Evolutionary conservation across 2,888 invertebrate genomes (phyloP).

Genomic region (Chrysotoxum bicinctum): DNA sequence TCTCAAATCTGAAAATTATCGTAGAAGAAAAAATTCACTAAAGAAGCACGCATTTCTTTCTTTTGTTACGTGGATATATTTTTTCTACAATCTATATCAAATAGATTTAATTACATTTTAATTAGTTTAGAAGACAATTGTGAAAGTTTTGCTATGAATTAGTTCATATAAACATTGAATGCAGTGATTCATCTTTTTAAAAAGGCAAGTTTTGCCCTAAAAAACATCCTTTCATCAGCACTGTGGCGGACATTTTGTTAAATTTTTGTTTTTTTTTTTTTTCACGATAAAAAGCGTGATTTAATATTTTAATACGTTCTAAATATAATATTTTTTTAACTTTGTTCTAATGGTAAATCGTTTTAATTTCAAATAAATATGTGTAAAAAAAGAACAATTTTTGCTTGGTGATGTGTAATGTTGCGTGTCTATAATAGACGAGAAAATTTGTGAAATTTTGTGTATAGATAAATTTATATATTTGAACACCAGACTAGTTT

Average conservation of each 20-base stretch:
- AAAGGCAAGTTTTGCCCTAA: slow-evolving; percentile 50
- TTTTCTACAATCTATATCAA: not conserved
- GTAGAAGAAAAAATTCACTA: slow-evolving; percentile 25
- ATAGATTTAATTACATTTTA: not conserved
- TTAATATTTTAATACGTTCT: not conserved
- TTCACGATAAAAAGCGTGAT: slow-evolving; percentile 22
- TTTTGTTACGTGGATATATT: slow-evolving; percentile 57
- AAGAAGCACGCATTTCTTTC: slow-evolving; percentile 49
- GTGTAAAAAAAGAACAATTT: not conserved
- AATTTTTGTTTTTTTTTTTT: slow-evolving; percentile 4
- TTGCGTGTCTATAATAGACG: not conserved
- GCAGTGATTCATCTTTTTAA: not conserved
- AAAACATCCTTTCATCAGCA: not conserved
- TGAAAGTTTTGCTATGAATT: not conserved
- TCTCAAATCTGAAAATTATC: not conserved
- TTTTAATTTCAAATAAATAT: not conserved
- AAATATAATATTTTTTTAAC: not conserved
- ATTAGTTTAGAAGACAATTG: not conserved
- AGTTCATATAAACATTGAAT: slow-evolving; percentile 1
- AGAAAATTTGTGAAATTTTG: not conserved
- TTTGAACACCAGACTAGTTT: not conserved
- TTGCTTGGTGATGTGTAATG: not conserved
- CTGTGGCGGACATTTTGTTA: slow-evolving; percentile 64
- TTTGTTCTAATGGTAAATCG: not conserved
- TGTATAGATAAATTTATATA: not conserved